phyloP scores from a whole-genome alignment of 2,113 vertebrate species.

The Equus quagga region DNA sequence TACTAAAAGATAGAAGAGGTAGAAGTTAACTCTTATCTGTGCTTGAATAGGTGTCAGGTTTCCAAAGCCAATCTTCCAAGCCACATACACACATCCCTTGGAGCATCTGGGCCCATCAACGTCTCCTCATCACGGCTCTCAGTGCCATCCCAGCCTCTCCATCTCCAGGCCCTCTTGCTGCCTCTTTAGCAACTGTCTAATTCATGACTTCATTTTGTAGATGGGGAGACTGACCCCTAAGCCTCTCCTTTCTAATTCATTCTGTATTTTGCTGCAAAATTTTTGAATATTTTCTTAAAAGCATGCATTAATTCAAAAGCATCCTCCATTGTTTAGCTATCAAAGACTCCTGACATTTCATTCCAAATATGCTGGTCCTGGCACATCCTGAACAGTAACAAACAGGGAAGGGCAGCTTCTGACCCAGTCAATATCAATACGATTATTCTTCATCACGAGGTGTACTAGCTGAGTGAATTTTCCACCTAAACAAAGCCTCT shows the following conservation, averaged over 20 bases:
- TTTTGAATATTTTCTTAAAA: conserved; percentile 59
- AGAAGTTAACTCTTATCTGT: neutral
- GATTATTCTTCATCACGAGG: neutral
- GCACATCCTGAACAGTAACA: neutral
- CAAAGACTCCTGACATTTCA: conserved; percentile 13
- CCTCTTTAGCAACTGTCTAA: neutral
- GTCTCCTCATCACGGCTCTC: neutral
- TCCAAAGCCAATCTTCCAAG: conserved; percentile 24
- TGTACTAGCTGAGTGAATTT: neutral
- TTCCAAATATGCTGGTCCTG: neutral
- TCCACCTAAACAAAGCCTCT: neutral
- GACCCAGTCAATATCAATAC: neutral
- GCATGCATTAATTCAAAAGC: conserved; percentile 30
- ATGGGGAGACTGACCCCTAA: neutral
- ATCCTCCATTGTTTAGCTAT: neutral
- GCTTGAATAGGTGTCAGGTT: neutral
- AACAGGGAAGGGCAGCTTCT: neutral
- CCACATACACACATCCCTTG: neutral
- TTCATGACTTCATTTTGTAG: neutral
- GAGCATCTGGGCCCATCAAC: neutral
- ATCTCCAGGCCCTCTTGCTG: neutral
- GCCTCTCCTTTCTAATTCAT: neutral
- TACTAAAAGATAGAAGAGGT: neutral
- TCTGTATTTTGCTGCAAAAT: conserved; percentile 3
- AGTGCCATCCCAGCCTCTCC: neutral